A percentile compares a stretch with the other conserved stretches of the same genome.
These are phyloP conservation scores for Columba janthina DNA, from an alignment of 2,113 vertebrate genomes.

Conservation along the genomic window DNA sequence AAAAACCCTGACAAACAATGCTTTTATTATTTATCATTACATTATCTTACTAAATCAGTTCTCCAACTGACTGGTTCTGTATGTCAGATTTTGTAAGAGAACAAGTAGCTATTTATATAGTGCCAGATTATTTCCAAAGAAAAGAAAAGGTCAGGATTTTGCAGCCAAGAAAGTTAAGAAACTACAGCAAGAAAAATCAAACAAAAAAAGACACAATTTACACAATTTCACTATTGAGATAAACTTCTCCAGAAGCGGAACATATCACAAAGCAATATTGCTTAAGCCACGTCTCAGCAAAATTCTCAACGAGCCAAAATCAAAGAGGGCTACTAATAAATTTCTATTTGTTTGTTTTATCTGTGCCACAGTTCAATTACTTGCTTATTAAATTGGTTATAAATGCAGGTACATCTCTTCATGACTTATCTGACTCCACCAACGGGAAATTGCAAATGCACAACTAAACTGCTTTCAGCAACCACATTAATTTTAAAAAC, in stretches of 20 bases:
- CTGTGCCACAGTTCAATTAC: background rate
- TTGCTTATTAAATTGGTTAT: background rate
- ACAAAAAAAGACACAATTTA: background rate
- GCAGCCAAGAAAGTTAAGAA: background rate
- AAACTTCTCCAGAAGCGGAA: background rate
- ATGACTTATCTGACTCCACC: background rate
- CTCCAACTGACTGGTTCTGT: background rate
- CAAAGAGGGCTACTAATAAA: background rate
- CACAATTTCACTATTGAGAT: background rate
- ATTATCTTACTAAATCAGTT: background rate
- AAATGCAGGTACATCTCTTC: background rate
- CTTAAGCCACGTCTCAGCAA: background rate
- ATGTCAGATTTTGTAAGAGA: background rate
- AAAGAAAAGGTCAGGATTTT: background rate
- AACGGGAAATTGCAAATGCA: background rate
- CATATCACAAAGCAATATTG: background rate
- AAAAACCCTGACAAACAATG: accelerated
- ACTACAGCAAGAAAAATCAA: background rate
- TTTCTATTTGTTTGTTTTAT: background rate
- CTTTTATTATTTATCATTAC: background rate
- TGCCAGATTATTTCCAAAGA: background rate
- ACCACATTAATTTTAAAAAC: background rate
- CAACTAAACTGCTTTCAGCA: background rate
- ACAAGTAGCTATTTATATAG: background rate
- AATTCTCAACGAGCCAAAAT: background rate